Evolutionary conservation across 1,140 invertebrate species (phyloP).

Genomic region (Pomacea maculata): DNA sequence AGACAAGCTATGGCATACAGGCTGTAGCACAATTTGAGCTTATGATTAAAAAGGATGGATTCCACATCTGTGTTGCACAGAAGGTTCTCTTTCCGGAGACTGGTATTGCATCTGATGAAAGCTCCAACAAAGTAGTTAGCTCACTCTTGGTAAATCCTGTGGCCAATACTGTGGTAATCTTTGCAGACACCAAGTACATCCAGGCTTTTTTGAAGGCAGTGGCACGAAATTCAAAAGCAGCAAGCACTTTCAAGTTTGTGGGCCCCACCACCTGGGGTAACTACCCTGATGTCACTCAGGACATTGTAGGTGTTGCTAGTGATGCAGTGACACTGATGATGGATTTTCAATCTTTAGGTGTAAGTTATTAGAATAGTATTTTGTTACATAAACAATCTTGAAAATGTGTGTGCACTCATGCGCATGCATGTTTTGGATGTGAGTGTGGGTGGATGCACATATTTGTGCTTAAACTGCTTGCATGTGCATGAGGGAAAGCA

Average conservation of each 20-base stretch:
- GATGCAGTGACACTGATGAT: constrained; percentile 51
- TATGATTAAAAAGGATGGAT: constrained; percentile 14
- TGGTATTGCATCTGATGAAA: constrained; percentile 44
- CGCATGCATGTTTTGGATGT: not conserved
- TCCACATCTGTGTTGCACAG: constrained; percentile 57
- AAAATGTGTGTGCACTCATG: not conserved
- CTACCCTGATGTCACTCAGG: constrained; percentile 41
- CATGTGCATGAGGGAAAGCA: too few species aligned
- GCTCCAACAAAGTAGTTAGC: constrained; percentile 47
- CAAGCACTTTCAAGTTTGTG: constrained; percentile 50
- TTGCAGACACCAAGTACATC: constrained; percentile 46
- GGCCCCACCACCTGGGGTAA: constrained; percentile 57
- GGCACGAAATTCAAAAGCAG: constrained; percentile 32
- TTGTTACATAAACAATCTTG: too few species aligned
- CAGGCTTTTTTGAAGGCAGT: constrained; percentile 50
- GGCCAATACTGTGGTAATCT: constrained; percentile 56
- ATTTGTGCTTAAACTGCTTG: too few species aligned
- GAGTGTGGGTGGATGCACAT: not conserved
- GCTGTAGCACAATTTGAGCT: constrained; percentile 42
- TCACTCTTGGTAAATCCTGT: constrained; percentile 49
- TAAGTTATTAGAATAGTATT: too few species aligned
- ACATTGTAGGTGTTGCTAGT: constrained; percentile 39
- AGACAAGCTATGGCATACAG: constrained; percentile 45
- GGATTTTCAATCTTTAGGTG: constrained; percentile 32
- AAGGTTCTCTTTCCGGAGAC: constrained; percentile 45